Evolutionary conservation across 2,888 invertebrate genomes (phyloP), one percentile per base, ranked within the genome.

Genomic region (Nipponacmea schrenckii): DNA sequence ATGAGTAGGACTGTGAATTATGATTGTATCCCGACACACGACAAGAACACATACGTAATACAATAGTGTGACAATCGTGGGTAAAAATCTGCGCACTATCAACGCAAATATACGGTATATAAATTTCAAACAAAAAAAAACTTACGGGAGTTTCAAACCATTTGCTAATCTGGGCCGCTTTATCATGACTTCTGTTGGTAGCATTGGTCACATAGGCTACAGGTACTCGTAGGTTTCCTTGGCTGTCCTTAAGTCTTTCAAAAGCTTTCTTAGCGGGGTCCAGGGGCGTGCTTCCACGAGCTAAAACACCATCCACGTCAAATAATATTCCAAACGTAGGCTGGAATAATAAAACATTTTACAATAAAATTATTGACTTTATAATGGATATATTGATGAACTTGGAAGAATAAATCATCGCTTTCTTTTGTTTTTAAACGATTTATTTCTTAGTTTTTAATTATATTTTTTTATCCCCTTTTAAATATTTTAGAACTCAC

Each of bases 231-330:
- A 87, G 77, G 20, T 84, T 79, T 1, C 87, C 86, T 24, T 83
- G 74, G 0, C 79, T 76, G 70, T 87, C 85, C 65, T 84, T 80
- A 63, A 89, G 79, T 27, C 82, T 77, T 62, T 83, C 77, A 45
- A 89, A 75, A 26, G 84, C 86, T 67, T 83, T 77, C 64, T 81
- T 74, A 17, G 88, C 86, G 1, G 82, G 81, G 10, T 81, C 81
- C 10, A 89, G 77, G 8, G 87, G 84, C n/a, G 81, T 83, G 46
- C 83, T 83, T 17, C 89, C 88, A 44, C 87, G 72, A 1, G 87
- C 88, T 46, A 89, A 73, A 5, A 89, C 89, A 0, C 89, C 89
- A 69, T 89, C 89, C 17, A 89, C 87, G 73, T 89, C 89, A 80
- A 89, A 89, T 67, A 87, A 77, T 44, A 89, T 84, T n/a, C 88